Evolutionary conservation across 2,113 vertebrate genomes (phyloP), one percentile per base, ranked within the genome.

Genomic region (Corythoichthys haematopterus): DNA sequence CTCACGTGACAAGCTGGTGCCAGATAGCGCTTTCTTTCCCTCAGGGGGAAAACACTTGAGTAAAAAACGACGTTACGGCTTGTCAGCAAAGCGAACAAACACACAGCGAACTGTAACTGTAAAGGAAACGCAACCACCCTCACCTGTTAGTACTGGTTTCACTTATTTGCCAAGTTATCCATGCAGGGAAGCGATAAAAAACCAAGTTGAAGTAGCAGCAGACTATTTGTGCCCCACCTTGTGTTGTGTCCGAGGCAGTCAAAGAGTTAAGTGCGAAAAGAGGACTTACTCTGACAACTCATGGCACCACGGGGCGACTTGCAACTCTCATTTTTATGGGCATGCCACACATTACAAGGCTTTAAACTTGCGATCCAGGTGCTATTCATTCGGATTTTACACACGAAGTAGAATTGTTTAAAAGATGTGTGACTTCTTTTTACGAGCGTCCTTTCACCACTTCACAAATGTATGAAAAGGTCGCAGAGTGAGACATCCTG

Each of bases 221-320:
- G 58, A 59, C 47, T 58, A 48, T 58, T 50, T n/a, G 68, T 38
- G 85, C 84, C 82, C 73, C 81, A 84, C 82, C 84, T 79, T 68
- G 52, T 66, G 55, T 64, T 2, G 63, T 69, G 64, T n/a, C 40
- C n/a, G 60, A 82, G 47, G 61, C 61, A 1, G 0, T 0, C 71
- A 0, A 50, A 85, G 85, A 84, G 9, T 72, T 65, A 13, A 74
- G 0, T 6, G 1, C 0, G 0, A 0, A 0, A 4, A 15, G 72
- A 84, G 9, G 40, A 0, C 0, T 20, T 65, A 70, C 60, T 62
- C 43, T 13, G n/a, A 33, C 0, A 0, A 37, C 15, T 10, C 7
- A 15, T 33, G 40, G 13, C 20, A 46, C 43, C 11, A 14, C 43
- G 43, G 5, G n/a, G n/a, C 15, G 14, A 52, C 52, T 55, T 3